A percentile compares a stretch with the other conserved stretches of the same genome.
Conservation (phyloP, 1,140 invertebrate genomes). For the Cecropterus lyciades region DNA sequence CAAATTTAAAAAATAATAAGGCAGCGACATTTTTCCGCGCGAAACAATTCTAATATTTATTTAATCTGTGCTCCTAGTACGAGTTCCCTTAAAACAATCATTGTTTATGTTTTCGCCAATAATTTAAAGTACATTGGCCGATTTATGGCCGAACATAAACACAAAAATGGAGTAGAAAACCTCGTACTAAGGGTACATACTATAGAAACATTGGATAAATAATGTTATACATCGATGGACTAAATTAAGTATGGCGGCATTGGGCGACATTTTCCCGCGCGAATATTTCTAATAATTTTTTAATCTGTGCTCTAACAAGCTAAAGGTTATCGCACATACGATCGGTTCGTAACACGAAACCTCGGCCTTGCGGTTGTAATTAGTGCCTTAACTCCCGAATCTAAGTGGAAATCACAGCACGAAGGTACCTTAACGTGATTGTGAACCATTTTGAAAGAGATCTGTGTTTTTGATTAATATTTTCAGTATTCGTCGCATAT, state of each 20-base stretch:
- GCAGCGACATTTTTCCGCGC: no score
- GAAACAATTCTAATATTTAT: no score
- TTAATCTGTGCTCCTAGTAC: no score
- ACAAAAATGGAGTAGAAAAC: no score
- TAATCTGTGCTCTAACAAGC: conserved; percentile 36
- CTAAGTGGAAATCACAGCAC: conserved; percentile 32
- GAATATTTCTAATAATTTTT: conserved; percentile 25
- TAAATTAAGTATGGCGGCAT: conserved; percentile 13
- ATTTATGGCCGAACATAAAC: no score
- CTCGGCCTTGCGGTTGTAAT: conserved; percentile 31
- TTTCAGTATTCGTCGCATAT: conserved; percentile 19
- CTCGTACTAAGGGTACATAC: no score
- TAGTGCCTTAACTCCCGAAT: conserved; percentile 28
- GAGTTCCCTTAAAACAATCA: no score
- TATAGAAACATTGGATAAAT: no score
- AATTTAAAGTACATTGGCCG: no score
- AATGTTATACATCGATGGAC: neutral
- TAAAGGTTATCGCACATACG: conserved; percentile 36
- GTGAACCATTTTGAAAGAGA: conserved; percentile 26
- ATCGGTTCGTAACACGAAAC: conserved; percentile 27
- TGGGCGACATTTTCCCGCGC: no score
- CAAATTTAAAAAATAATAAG: no score
- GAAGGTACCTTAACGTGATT: conserved; percentile 27
- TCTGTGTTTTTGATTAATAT: conserved; percentile 18
- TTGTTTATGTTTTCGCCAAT: no score